phyloP scores from a whole-genome alignment of 2,797 vertebrate species.

The Intellagama lesueurii region DNA sequence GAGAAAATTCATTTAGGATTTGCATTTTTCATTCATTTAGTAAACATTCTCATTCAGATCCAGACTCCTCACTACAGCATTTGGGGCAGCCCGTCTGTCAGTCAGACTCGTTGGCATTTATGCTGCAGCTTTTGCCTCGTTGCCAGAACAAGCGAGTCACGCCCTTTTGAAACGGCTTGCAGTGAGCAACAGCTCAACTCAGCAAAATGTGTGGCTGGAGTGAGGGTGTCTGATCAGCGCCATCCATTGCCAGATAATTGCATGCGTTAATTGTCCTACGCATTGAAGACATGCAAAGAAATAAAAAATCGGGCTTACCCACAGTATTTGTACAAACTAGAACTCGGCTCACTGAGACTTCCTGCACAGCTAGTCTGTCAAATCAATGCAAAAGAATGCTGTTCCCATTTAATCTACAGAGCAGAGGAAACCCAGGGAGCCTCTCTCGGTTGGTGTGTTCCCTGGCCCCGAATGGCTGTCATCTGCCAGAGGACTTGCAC shows the following conservation, averaged over 20 bases:
- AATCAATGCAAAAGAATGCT: conserved; percentile 15
- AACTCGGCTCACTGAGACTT: not conserved
- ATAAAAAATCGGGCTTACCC: not conserved
- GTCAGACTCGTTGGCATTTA: not conserved
- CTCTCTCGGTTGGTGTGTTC: not conserved
- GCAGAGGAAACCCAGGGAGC: not conserved
- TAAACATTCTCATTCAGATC: not conserved
- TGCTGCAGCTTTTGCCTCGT: not conserved
- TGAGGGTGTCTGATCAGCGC: not conserved
- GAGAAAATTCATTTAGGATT: not conserved
- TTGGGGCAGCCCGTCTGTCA: not conserved
- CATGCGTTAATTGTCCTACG: not conserved
- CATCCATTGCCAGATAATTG: no score
- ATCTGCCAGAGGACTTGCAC: not conserved
- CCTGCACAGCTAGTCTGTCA: not conserved
- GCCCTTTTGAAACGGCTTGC: not conserved
- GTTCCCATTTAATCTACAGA: not conserved
- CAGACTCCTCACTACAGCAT: not conserved
- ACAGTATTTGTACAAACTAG: conserved; percentile 9
- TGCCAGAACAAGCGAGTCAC: no score
- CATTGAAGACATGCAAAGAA: conserved; percentile 12
- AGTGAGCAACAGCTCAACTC: no score
- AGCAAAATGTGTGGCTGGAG: not conserved
- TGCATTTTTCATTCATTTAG: not conserved
- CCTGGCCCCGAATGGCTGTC: not conserved